These are phyloP conservation scores for Labrus mixtus DNA, from an alignment of 2,113 vertebrate species.

Conservation along the genomic window DNA sequence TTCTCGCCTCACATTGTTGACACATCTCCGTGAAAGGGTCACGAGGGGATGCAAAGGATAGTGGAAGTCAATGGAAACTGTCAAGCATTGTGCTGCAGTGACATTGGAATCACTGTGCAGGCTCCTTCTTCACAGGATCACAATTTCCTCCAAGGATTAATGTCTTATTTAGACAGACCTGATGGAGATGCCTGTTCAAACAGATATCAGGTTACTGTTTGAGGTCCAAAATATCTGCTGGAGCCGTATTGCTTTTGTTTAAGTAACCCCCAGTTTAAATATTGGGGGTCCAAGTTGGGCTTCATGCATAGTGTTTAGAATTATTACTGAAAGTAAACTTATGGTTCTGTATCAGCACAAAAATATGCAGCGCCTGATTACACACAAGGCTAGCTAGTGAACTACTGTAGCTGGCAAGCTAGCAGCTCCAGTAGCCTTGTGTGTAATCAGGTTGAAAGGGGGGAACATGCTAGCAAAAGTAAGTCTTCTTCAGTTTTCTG, in stretches of 20 bases:
- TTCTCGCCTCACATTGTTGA: conserved; percentile 4
- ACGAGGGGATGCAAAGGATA: neutral
- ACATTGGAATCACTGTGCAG: neutral
- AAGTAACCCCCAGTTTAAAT: too few relatives aligned
- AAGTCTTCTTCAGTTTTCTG: too few relatives aligned
- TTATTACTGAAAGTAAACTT: too few relatives aligned
- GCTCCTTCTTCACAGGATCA: neutral
- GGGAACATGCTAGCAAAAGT: too few relatives aligned
- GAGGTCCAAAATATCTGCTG: neutral
- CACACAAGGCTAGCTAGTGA: too few relatives aligned
- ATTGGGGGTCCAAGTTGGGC: neutral
- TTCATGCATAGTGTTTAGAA: neutral
- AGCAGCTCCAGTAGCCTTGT: too few relatives aligned
- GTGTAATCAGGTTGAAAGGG: too few relatives aligned
- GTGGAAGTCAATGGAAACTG: neutral
- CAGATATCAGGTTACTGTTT: neutral
- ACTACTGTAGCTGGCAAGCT: too few relatives aligned
- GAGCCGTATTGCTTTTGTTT: neutral
- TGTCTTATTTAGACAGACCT: conserved; percentile 2
- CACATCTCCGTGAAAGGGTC: conserved; percentile 28
- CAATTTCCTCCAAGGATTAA: neutral
- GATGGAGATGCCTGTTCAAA: conserved; percentile 5
- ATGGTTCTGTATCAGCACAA: too few relatives aligned
- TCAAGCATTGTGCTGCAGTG: neutral
- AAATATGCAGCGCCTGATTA: too few relatives aligned